These are phyloP conservation scores for Trypoxylon attenuatum DNA, from an alignment of 2,888 invertebrate genomes.

Conservation along the genomic window DNA sequence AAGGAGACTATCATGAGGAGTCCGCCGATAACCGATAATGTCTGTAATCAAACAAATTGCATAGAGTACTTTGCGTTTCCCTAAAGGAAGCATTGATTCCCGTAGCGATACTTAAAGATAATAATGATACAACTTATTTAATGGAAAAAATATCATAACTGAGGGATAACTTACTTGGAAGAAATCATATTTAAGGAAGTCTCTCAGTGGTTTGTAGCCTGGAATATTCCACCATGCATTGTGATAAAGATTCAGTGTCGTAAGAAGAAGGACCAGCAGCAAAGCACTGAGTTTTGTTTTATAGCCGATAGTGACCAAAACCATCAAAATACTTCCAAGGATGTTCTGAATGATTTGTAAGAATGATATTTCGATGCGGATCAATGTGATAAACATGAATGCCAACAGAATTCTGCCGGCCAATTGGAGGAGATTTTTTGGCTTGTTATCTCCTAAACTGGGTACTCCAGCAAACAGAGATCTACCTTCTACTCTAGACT, in stretches of 20 bases:
- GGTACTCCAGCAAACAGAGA: constrained; percentile 98
- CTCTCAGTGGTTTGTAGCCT: constrained; percentile 94
- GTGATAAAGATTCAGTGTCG: constrained; percentile 94
- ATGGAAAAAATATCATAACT: neutral
- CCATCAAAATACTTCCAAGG: constrained; percentile 94
- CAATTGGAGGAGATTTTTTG: constrained; percentile 96
- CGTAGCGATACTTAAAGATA: constrained; percentile 3
- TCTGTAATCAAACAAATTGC: constrained; percentile 81
- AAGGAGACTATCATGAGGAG: constrained; percentile 98
- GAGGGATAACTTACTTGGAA: constrained; percentile 87
- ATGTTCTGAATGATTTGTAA: constrained; percentile 94
- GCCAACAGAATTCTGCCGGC: constrained; percentile 96
- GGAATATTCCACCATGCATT: constrained; percentile 99
- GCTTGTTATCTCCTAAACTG: constrained; percentile 94
- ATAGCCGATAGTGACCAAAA: constrained; percentile 96
- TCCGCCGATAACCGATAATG: constrained; percentile 98
- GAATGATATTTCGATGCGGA: constrained; percentile 94
- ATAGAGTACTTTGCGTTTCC: too few species aligned
- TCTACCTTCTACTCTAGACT: constrained; percentile 93
- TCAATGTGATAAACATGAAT: constrained; percentile 98
- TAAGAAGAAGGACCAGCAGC: constrained; percentile 91
- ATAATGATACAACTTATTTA: neutral
- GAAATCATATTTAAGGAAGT: constrained; percentile 99
- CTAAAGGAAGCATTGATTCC: too few species aligned
- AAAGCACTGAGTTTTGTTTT: constrained; percentile 99